These are phyloP conservation scores for Sula dactylatra DNA, from an alignment of 2,113 vertebrate species.

Conservation along the genomic window DNA sequence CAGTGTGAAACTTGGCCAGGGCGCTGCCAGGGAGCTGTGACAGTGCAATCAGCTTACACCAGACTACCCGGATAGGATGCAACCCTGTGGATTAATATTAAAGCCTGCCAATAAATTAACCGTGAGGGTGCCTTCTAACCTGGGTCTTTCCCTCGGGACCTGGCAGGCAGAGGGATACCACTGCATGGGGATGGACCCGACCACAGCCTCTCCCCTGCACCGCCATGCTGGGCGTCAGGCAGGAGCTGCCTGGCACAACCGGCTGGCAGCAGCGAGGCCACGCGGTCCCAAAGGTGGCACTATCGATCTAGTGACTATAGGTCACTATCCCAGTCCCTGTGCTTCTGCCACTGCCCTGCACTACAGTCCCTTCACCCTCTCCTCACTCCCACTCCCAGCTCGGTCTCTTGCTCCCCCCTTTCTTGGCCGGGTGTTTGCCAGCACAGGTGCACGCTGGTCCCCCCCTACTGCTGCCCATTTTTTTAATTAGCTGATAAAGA, in stretches of 20 bases:
- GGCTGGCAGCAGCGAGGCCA: accelerated
- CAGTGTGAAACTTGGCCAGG: neutral
- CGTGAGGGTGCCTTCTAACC: neutral
- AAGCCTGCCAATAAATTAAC: neutral
- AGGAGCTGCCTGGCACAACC: accelerated
- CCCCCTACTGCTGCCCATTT: neutral
- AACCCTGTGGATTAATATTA: neutral
- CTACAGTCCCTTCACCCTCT: neutral
- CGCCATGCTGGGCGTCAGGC: accelerated
- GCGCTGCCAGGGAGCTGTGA: neutral
- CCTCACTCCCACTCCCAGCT: accelerated
- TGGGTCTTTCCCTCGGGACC: neutral
- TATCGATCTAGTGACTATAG: too few relatives aligned
- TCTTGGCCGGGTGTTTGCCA: neutral
- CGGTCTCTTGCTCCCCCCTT: neutral
- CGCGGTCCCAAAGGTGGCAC: accelerated
- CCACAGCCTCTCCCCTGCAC: neutral
- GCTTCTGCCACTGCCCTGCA: neutral
- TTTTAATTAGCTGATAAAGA: conserved; percentile 68
- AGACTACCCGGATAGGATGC: neutral
- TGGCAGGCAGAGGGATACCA: neutral
- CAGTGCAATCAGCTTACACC: neutral
- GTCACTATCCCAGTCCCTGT: too few relatives aligned
- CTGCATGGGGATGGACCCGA: neutral
- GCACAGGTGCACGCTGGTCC: neutral